Percentiles rank a stretch among this genome's conserved stretches.
These are phyloP conservation scores for Pantelozetes paolii DNA, from an alignment of 2,888 invertebrate genomes.

Conservation along the genomic window DNA sequence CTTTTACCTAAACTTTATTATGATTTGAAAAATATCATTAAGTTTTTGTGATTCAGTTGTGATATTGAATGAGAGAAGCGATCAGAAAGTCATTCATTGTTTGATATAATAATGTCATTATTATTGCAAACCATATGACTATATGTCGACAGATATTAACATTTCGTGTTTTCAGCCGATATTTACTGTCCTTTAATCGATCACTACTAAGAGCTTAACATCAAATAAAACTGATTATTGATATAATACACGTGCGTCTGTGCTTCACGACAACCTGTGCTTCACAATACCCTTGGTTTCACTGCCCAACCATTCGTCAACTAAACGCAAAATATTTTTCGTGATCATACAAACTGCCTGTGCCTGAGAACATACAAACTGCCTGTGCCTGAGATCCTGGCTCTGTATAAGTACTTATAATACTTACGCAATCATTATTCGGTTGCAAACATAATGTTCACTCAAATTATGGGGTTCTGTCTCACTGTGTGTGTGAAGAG, in stretches of 20 bases:
- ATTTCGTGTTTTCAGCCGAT: conserved; percentile 12
- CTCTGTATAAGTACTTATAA: background rate
- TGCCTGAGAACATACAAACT: too few species aligned
- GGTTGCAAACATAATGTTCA: background rate
- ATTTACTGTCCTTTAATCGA: conserved; percentile 10
- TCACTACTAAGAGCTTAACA: background rate
- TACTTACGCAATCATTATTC: background rate
- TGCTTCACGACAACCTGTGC: background rate
- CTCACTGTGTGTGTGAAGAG: too few species aligned
- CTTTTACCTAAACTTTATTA: background rate
- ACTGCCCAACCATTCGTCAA: background rate
- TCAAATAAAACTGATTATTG: conserved; percentile 6
- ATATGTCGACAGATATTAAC: background rate
- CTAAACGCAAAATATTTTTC: background rate
- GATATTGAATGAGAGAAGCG: background rate
- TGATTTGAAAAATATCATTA: conserved; percentile 8
- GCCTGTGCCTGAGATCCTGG: background rate
- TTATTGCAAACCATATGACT: background rate
- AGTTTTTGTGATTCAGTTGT: background rate
- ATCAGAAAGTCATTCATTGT: background rate
- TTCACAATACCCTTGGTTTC: background rate
- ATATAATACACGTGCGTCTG: background rate
- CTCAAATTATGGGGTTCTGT: background rate
- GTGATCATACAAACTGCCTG: background rate
- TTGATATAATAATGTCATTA: conserved; percentile 2